Base-by-base conservation (phyloP, 2,888 invertebrate genomes). In the Idaea aversata region DNA sequence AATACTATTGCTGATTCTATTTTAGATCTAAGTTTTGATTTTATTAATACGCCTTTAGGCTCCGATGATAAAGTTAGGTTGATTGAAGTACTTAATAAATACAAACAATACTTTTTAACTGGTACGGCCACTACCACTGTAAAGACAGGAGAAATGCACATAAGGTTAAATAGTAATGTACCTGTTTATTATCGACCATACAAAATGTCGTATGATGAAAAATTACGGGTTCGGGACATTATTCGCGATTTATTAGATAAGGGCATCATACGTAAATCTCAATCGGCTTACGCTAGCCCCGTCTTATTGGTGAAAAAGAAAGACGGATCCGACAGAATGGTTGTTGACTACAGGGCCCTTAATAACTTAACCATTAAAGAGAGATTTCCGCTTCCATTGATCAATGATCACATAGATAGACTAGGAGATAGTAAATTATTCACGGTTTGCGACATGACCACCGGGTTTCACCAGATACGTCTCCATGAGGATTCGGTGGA, bases 361-460 rank as follows among this genome's bases (percentile, higher is more conserved):
- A n/a, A n/a, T n/a, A n/a, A n/a, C n/a, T n/a, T 77, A 0, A 77
- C 76, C 0, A 65, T 74, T 4, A 75, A 72, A 47, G 72, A 77
- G n/a, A 34, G 25, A 25, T 25, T 25, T 25, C 25, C 25, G 25
- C 25, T 25, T 3, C 25, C 25, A 25, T 25, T 25, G 74, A 0
- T 76, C 67, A 61, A 70, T 4, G 70, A 73, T 35, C 73, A 73
- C 7, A 66, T 77, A 0, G 70, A 74, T 62, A 36, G 67, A 5
- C 62, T 76, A 16, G 72, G 73, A 5, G 69, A 66, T 6, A 34
- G n/a, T n/a, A 67, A 57, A 10, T 73, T 63, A 61, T 76, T 73
- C 57, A 70, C 25, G 25, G 25, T 25, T 1, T 25, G 25, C 25
- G 25, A 25, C 25, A 25, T 25, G 25, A 25, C 25, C 2, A 25